Evolutionary conservation across 2,797 vertebrate genomes (phyloP).

Genomic region (Gallirallus australis): DNA sequence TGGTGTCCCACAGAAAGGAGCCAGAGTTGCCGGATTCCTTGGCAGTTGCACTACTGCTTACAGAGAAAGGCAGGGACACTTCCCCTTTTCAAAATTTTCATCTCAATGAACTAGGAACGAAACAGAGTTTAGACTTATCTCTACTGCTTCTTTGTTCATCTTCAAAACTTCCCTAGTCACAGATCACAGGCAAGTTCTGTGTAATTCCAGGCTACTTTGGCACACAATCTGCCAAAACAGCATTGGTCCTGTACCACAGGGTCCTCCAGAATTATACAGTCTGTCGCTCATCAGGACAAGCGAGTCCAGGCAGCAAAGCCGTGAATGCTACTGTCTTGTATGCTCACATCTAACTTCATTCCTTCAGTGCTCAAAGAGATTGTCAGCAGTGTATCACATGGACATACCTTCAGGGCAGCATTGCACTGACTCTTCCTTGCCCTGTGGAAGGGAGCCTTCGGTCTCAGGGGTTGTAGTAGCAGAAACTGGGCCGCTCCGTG

Average conservation of each 20-base stretch:
- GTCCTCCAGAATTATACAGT: not conserved
- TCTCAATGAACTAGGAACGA: not conserved
- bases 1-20: not conserved
- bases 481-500: not conserved
- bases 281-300: not conserved
- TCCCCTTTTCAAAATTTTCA: not conserved
- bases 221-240: not conserved
- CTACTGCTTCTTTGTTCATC: not conserved
- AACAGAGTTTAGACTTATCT: not conserved
- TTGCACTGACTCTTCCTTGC: not conserved
- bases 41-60: not conserved
- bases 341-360: not conserved
- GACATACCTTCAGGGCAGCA: not conserved
- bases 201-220: not conserved
- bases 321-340: not conserved
- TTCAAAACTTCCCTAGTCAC: not conserved
- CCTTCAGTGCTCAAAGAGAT: not conserved
- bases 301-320: not conserved
- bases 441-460: not conserved
- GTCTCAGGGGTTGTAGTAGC: not conserved
- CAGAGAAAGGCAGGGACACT: not conserved
- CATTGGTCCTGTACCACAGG: not conserved
- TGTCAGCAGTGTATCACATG: not conserved
- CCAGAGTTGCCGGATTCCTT: not conserved
- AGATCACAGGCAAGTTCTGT: not conserved